Percentiles rank a stretch among this genome's conserved stretches.
phyloP scores from a whole-genome alignment of 2,888 invertebrate species.

The Neoaliturus tenellus region DNA sequence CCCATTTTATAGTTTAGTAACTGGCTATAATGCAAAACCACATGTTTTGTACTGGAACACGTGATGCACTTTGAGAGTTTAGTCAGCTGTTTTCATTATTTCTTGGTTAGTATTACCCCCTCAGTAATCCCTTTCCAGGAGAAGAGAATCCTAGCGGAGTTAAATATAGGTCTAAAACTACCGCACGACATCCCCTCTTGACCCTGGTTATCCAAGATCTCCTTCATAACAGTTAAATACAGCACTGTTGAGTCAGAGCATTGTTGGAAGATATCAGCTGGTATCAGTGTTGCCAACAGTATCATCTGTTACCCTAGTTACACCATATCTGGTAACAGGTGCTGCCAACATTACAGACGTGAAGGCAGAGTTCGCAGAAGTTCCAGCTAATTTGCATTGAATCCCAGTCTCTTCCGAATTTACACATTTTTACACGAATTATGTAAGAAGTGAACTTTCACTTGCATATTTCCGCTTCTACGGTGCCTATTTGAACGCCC shows the following conservation, averaged over 20 bases:
- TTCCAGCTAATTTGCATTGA: conserved; percentile 16
- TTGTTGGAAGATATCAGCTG: not conserved
- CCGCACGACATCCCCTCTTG: not conserved
- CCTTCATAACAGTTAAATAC: not conserved
- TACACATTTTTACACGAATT: conserved; percentile 37
- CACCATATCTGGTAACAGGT: not conserved
- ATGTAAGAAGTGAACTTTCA: not conserved
- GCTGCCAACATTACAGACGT: not conserved
- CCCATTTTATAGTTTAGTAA: too few species aligned
- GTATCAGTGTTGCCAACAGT: not conserved
- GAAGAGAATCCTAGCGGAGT: too few species aligned
- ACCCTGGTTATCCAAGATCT: not conserved
- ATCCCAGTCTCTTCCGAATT: not conserved
- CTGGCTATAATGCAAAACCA: too few species aligned
- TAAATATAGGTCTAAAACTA: not conserved
- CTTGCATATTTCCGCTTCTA: not conserved
- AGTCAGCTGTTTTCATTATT: too few species aligned
- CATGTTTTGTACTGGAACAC: too few species aligned
- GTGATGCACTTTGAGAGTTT: too few species aligned
- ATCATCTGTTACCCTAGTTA: not conserved
- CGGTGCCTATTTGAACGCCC: not conserved
- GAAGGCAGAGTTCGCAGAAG: not conserved
- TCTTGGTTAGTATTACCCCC: too few species aligned
- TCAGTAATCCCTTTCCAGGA: too few species aligned
- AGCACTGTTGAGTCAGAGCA: not conserved